Percentiles rank a stretch among this genome's conserved stretches.
These are phyloP conservation scores for Pseudococcus jackbeardsleyi DNA, from an alignment of 2,888 invertebrate species.

Conservation along the genomic window DNA sequence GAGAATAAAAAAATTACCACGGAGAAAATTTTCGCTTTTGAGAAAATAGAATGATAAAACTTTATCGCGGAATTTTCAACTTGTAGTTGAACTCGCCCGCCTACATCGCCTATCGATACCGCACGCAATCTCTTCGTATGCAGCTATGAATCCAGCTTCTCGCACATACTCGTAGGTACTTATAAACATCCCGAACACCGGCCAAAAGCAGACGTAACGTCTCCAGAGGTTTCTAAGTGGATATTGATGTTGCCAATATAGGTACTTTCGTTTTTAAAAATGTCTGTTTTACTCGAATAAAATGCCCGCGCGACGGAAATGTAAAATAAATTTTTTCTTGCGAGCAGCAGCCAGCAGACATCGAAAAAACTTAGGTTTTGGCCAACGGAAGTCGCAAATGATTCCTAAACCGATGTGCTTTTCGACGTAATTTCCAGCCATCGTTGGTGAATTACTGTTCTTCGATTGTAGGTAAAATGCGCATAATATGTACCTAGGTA, in stretches of 20 bases:
- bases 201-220: constrained; percentile 56
- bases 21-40: background rate
- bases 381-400: constrained; percentile 1
- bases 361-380: constrained; percentile 11
- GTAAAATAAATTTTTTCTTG: constrained; percentile 38
- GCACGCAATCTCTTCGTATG: background rate
- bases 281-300: constrained; percentile 47
- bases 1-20: background rate
- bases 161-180: background rate
- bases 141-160: background rate
- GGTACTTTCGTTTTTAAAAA: constrained; percentile 52
- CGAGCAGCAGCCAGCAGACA: background rate
- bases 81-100: background rate
- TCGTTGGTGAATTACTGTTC: background rate
- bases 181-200: constrained; percentile 2
- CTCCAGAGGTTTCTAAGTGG: constrained; percentile 63
- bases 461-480: too few relatives aligned
- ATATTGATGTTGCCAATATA: constrained; percentile 61
- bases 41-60: background rate
- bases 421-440: background rate
- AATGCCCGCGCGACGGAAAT: constrained; percentile 27
- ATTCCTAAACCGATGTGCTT: background rate
- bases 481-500: too few relatives aligned
- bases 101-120: background rate
- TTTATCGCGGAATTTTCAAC: background rate